Base-by-base conservation (phyloP, 2,888 invertebrate species). In the Lypha dubia region DNA sequence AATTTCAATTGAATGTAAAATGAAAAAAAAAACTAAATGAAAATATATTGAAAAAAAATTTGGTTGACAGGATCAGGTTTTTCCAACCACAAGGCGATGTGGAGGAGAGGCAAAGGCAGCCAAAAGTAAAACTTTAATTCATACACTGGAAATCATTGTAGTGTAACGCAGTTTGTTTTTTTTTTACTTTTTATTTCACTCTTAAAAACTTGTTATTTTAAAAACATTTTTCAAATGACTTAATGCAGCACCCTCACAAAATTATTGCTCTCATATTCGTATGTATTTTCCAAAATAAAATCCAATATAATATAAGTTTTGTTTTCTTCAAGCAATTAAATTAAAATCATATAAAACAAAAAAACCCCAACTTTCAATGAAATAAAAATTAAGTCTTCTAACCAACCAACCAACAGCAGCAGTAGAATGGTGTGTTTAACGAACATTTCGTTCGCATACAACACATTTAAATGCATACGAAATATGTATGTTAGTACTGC, bases 131-230 rank as follows among this genome's bases (percentile, higher is more conserved):
- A 75, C 9, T 24, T 51, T 17, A 28, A 74, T 22, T 75, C 65
- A 56, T 79, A 70, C 83, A 75, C 70, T 58, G n/a, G 65, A 84
- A 84, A 67, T 80, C 80, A 80, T 73, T 80, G 67, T 68, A 73
- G 79, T 73, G 80, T 71, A 84, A 80, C 84, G 56, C 71, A 76
- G 65, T 51, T 80, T 84, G 24, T 46, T 28, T 44, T 51, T 80
- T 84, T 44, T 46, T 28, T 44, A 79, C 20, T 70, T 79, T 75
- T 60, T 44, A 74, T 53, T 75, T 32, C 0, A 58, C 15, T 5
- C 32, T n/a, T n/a, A n/a, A 58, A 32, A 44, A 20, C 9, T 75
- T 65, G 53, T 75, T 28, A 3, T 17, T 58, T 58, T 17, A 20
- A 32, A 8, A 38, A 38, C 13, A 32, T 35, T 60, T 60, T 62